Conservation (phyloP, 2,113 vertebrate genomes). For the Protobothrops flavoviridis region DNA sequence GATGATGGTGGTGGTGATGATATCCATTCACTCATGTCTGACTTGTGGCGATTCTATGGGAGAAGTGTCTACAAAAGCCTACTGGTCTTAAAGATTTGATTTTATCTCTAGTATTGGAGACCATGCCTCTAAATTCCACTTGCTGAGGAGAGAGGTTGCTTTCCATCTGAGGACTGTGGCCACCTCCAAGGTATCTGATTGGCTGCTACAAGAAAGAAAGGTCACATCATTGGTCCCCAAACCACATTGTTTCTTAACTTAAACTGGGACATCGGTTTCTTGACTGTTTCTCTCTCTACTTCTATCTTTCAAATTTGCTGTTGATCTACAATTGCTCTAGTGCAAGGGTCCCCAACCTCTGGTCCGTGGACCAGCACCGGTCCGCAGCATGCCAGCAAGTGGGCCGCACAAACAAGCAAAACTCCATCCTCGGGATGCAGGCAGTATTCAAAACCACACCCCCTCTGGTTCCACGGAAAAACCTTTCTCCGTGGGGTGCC, state of each 20-base stretch:
- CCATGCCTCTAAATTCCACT: not conserved
- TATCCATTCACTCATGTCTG: too few relatives aligned
- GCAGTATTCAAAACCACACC: too few relatives aligned
- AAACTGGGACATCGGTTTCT: not conserved
- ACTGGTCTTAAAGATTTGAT: not conserved
- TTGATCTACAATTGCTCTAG: not conserved
- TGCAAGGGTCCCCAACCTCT: too few relatives aligned
- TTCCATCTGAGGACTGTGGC: not conserved
- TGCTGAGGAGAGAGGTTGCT: not conserved
- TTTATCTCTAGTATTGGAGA: not conserved
- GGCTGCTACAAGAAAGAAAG: not conserved
- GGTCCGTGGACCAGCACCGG: too few relatives aligned
- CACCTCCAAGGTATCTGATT: not conserved
- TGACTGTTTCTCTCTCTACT: not conserved
- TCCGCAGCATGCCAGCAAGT: too few relatives aligned
- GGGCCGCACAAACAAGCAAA: too few relatives aligned
- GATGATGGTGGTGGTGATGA: too few relatives aligned
- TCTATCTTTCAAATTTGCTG: not conserved
- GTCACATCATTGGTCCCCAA: not conserved
- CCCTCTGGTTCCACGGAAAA: too few relatives aligned
- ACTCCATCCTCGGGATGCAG: too few relatives aligned
- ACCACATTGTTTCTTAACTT: not conserved
- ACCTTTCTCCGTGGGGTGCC: too few relatives aligned
- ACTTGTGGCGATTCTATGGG: too few relatives aligned
- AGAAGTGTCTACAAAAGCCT: not conserved